Evolutionary conservation across 2,888 invertebrate species (phyloP).

Genomic region (Volucella inanis): DNA sequence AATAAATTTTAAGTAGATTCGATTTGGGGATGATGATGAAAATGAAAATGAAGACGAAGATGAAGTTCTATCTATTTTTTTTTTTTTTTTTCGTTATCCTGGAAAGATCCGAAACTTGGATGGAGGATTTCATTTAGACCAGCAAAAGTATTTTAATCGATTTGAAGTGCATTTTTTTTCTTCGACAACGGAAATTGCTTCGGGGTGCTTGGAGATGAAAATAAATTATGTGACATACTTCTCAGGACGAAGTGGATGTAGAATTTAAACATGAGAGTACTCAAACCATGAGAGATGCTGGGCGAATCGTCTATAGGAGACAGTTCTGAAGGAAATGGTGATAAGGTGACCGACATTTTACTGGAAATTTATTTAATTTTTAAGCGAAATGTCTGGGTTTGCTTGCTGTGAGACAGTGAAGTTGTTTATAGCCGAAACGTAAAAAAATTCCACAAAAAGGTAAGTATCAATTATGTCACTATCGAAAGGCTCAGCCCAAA

Average conservation of each 20-base stretch:
- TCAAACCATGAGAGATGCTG: background rate
- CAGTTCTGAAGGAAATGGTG: background rate
- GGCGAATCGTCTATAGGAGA: background rate
- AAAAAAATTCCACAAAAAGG: no score
- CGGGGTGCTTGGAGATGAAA: conserved; percentile 59
- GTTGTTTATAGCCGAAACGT: no score
- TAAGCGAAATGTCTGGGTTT: no score
- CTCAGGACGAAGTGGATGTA: conserved; percentile 32
- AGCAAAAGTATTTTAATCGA: conserved; percentile 69
- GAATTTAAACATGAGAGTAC: conserved; percentile 9
- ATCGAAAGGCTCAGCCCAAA: no score
- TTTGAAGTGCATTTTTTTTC: conserved; percentile 59
- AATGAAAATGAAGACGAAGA: conserved; percentile 46
- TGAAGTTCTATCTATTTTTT: conserved; percentile 41
- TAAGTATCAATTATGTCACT: no score
- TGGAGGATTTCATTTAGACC: conserved; percentile 40
- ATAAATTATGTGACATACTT: conserved; percentile 67
- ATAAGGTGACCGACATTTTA: conserved; percentile 46
- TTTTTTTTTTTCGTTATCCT: background rate
- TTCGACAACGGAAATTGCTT: conserved; percentile 64
- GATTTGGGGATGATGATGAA: conserved; percentile 20
- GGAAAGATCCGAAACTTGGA: background rate
- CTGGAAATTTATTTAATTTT: background rate
- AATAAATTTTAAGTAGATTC: conserved; percentile 70
- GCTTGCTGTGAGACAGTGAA: no score